Conservation (phyloP, 2,113 vertebrate genomes). For the Hepsetus odoe region DNA sequence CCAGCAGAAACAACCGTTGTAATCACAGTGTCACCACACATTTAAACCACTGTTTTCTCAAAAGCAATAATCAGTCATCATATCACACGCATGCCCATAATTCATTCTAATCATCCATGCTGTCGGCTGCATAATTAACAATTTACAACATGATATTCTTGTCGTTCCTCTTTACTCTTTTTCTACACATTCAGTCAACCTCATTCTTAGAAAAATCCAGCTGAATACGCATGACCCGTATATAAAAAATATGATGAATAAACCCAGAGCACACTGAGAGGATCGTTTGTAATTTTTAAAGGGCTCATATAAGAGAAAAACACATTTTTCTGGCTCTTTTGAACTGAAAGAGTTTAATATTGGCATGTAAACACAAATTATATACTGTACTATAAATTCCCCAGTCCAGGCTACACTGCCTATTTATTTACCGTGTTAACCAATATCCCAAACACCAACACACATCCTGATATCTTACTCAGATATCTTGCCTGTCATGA, state of each 20-base stretch:
- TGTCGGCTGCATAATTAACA: background rate
- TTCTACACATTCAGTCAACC: background rate
- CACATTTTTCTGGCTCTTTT: too few relatives aligned
- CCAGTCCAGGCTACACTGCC: too few relatives aligned
- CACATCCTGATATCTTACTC: too few relatives aligned
- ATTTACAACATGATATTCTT: background rate
- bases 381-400: too few relatives aligned
- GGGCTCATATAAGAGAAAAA: too few relatives aligned
- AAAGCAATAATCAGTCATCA: background rate
- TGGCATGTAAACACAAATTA: too few relatives aligned
- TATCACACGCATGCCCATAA: background rate
- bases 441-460: too few relatives aligned
- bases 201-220: background rate
- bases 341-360: too few relatives aligned
- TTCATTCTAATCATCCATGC: background rate
- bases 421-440: too few relatives aligned
- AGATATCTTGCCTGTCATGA: too few relatives aligned
- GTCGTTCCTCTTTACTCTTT: background rate
- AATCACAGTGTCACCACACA: background rate
- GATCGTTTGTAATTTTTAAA: too few relatives aligned
- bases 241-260: background rate
- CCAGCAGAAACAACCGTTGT: background rate
- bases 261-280: too few relatives aligned
- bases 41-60: background rate
- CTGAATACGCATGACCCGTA: background rate